A percentile compares a stretch with the other conserved stretches of the same genome.
phyloP scores from a whole-genome alignment of 2,113 vertebrate species.

The Neogale vison region DNA sequence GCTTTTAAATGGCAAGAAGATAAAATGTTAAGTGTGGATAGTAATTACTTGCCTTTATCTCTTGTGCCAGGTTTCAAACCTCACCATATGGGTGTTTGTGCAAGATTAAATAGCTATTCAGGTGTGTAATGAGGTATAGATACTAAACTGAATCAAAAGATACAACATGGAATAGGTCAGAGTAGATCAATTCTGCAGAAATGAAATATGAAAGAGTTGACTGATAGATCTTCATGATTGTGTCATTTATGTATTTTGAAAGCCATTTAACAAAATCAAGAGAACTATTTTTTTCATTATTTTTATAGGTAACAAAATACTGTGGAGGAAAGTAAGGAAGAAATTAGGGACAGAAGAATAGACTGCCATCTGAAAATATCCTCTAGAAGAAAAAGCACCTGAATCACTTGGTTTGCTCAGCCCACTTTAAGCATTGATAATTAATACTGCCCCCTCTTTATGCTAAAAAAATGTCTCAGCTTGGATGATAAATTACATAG shows the following conservation, averaged over 20 bases:
- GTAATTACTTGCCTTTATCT: slow-evolving; percentile 51
- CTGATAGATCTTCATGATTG: neutral
- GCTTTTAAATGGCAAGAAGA: slow-evolving; percentile 57
- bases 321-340: neutral
- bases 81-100: slow-evolving; percentile 41
- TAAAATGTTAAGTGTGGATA: slow-evolving; percentile 55
- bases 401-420: neutral
- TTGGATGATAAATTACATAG: neutral
- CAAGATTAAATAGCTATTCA: slow-evolving; percentile 74
- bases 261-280: neutral
- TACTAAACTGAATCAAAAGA: slow-evolving; percentile 40
- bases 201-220: neutral
- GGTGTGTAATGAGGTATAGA: slow-evolving; percentile 54
- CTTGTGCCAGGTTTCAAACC: slow-evolving; percentile 49
- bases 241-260: neutral
- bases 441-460: neutral
- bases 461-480: neutral
- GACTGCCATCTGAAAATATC: neutral
- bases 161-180: neutral
- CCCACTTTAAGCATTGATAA: neutral
- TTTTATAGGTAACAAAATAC: slow-evolving; percentile 1
- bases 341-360: neutral
- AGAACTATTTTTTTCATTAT: neutral
- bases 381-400: neutral
- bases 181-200: slow-evolving; percentile 8